Evolutionary conservation across 1,140 invertebrate genomes (phyloP), one percentile per base, ranked within the genome.

Genomic region (Penaeus chinensis): DNA sequence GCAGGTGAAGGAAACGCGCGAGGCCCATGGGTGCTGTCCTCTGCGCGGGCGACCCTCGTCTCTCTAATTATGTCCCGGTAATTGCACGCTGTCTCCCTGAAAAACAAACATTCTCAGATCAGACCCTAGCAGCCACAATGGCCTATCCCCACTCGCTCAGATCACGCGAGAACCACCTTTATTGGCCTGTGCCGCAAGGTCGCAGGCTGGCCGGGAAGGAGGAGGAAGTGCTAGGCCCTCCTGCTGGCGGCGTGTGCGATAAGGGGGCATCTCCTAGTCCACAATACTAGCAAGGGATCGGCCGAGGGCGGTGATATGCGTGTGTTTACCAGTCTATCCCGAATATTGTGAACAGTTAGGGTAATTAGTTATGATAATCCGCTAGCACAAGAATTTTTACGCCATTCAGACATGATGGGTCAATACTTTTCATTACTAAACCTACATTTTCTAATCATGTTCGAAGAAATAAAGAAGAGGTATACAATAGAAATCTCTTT

Each of bases 101-200:
- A 87, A 83, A 87, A 87, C 80, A 82, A 87, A 87, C 85, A 87
- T 83, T 87, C 80, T 76, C 80, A 78, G 85, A 87, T 87, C 85
- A 82, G 61, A 69, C n/a, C 61, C 61, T 24, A 37, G 11, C n/a
- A 24, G 27, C 54, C 27, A 78, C 47, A 20, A 16, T 10, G 32
- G 18, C 19, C 69, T 18, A 60, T 77, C 27, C 22, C 69, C 11
- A 16, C 10, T 20, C 11, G 8, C 61, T 61, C 1, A 16, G n/a
- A 18, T 71, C 80, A 61, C 42, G 85, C 60, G 27, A 87, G n/a
- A 63, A 82, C 13, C 81, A 69, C 54, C 54, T 54, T 54, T 54
- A 11, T 16, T 13, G 1, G 54, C 54, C 54, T 16, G 5, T 54
- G 54, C 5, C 54, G 16, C 54, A 54, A 54, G 63, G 63, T 81